Percentiles rank a stretch among this genome's conserved stretches.
Evolutionary conservation across 2,888 invertebrate genomes (phyloP).

Genomic region (Chelonus formosanus): DNA sequence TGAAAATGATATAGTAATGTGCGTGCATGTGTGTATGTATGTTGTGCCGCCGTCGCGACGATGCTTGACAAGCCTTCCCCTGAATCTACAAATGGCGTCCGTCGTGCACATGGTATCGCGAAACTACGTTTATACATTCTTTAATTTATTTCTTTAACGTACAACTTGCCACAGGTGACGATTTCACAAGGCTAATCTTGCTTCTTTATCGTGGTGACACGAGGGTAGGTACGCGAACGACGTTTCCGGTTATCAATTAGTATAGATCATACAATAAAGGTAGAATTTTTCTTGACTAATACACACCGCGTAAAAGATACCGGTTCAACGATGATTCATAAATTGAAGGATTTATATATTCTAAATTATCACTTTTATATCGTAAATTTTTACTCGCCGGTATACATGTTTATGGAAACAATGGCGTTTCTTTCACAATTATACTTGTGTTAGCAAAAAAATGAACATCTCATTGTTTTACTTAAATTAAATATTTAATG

Average conservation of each 20-base stretch:
- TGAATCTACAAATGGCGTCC: conserved; percentile 58
- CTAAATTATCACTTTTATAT: neutral
- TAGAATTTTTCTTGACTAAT: conserved; percentile 11
- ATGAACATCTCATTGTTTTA: neutral
- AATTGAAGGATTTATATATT: neutral
- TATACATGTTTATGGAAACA: neutral
- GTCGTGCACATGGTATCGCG: conserved; percentile 55
- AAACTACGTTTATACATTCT: conserved; percentile 38
- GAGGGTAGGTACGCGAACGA: conserved; percentile 11
- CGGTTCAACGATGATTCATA: conserved; percentile 3
- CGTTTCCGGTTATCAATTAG: neutral
- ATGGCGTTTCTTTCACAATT: neutral
- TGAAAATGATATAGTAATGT: neutral
- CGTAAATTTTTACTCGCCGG: neutral
- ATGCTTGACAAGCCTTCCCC: conserved; percentile 59
- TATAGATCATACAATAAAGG: neutral
- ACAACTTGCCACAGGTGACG: neutral
- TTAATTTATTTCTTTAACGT: conserved; percentile 11
- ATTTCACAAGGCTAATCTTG: neutral
- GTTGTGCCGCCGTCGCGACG: conserved; percentile 45
- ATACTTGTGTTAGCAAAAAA: neutral
- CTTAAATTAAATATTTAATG: neutral
- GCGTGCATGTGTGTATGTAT: neutral
- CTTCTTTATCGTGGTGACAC: conserved; percentile 9
- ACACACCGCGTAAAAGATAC: conserved; percentile 1